These are phyloP conservation scores for Heterohyrax brucei DNA, from an alignment of 2,797 vertebrate genomes.

Conservation along the genomic window DNA sequence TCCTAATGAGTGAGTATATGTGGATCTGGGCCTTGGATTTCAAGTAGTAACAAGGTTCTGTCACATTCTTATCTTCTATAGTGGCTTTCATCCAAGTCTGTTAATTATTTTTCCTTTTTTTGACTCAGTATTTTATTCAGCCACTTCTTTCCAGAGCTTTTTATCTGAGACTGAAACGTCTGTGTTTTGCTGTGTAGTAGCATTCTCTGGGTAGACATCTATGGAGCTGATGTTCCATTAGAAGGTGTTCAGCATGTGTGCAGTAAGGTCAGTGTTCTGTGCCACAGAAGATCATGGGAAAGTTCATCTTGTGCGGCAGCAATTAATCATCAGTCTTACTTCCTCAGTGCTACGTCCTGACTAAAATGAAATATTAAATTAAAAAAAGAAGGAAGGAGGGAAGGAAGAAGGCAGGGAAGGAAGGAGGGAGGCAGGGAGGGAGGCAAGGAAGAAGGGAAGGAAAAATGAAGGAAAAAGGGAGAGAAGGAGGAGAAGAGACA, in stretches of 20 bases:
- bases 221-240: not conserved
- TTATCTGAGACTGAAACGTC: not conserved
- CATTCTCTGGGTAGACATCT: not conserved
- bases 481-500: not conserved
- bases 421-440: too few relatives aligned
- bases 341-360: not conserved
- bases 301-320: not conserved
- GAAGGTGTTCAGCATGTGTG: not conserved
- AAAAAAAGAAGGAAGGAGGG: not conserved
- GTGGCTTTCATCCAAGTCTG: not conserved
- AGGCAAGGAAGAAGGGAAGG: too few relatives aligned
- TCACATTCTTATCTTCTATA: not conserved
- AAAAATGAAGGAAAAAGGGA: not conserved
- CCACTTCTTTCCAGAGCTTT: not conserved
- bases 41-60: not conserved
- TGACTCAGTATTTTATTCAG: not conserved
- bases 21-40: not conserved
- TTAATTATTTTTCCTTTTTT: not conserved
- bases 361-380: not conserved
- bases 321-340: not conserved
- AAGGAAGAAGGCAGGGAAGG: not conserved
- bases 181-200: not conserved
- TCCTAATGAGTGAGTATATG: not conserved
- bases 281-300: not conserved
- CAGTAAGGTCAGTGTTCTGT: not conserved